Evolutionary conservation across 2,797 vertebrate species (phyloP).

Genomic region (Potorous gilbertii): DNA sequence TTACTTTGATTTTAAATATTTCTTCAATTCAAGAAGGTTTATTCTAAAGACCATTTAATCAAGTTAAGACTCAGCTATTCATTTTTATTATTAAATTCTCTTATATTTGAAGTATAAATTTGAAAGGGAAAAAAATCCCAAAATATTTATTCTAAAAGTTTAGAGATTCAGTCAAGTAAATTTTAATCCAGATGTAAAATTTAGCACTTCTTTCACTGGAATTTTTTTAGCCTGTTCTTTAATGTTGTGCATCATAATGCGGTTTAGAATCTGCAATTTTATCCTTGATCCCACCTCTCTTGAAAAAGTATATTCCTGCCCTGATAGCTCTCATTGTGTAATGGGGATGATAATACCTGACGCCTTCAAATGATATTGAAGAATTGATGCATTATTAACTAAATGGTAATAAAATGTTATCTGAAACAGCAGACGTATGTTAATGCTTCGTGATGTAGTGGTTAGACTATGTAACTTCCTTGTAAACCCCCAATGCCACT

Average conservation of each 20-base stretch:
- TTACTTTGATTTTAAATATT: conserved; percentile 18
- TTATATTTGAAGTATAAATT: conserved; percentile 43
- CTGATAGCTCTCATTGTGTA: conserved; percentile 17
- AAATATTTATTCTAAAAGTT: conserved; percentile 34
- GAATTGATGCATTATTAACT: conserved; percentile 20
- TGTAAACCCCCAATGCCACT: conserved; percentile 16
- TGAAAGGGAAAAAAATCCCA: conserved; percentile 4
- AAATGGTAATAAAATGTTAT: conserved; percentile 22
- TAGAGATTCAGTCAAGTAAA: conserved; percentile 5
- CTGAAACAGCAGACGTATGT: background rate
- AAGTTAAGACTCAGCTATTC: conserved; percentile 22
- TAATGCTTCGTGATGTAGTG: conserved; percentile 34
- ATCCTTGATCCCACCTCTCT: conserved; percentile 31
- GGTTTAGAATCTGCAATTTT: background rate
- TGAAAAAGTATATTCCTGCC: conserved; percentile 27
- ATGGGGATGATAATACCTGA: background rate
- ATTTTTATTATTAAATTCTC: conserved; percentile 38
- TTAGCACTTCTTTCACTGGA: conserved; percentile 23
- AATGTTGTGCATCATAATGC: background rate
- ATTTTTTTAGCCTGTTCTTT: conserved; percentile 14
- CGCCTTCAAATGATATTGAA: conserved; percentile 16
- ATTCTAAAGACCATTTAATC: conserved; percentile 21
- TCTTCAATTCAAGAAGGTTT: conserved; percentile 23
- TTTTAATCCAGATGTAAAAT: background rate
- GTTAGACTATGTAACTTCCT: conserved; percentile 42